These are phyloP conservation scores for Spialia ferax DNA, from an alignment of 2,888 invertebrate species.

Conservation along the genomic window DNA sequence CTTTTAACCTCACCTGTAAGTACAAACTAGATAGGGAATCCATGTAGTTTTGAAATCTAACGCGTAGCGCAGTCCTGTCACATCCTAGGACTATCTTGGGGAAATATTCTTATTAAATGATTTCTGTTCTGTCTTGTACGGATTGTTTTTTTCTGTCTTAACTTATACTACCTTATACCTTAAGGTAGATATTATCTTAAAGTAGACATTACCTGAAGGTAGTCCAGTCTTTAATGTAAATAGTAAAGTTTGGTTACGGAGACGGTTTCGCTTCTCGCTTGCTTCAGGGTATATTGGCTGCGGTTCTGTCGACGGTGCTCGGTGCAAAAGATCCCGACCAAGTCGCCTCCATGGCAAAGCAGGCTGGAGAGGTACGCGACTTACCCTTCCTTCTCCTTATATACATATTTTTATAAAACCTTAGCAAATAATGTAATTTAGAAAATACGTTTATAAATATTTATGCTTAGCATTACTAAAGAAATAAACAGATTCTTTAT, in stretches of 20 bases:
- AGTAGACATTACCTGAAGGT: conserved; percentile 64
- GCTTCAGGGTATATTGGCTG: conserved; percentile 96
- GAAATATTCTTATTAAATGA: conserved; percentile 52
- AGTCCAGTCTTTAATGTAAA: conserved; percentile 71
- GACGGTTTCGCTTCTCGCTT: conserved; percentile 86
- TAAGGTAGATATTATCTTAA: conserved; percentile 1
- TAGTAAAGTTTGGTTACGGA: conserved; percentile 85
- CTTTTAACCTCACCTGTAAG: conserved; percentile 74
- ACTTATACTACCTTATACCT: no score
- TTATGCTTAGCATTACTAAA: not conserved
- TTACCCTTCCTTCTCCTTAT: conserved; percentile 66
- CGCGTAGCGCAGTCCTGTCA: conserved; percentile 67
- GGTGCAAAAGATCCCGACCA: conserved; percentile 97
- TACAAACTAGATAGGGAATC: conserved; percentile 52
- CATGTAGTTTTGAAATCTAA: conserved; percentile 64
- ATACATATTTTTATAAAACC: conserved; percentile 16
- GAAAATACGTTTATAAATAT: conserved; percentile 26
- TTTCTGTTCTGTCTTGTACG: not conserved
- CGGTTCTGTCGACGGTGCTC: conserved; percentile 96
- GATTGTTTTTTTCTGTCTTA: no score
- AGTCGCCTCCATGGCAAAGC: conserved; percentile 97
- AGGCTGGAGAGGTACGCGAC: conserved; percentile 96
- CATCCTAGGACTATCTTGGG: conserved; percentile 67
- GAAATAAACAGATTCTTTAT: no score
- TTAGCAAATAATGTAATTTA: conserved; percentile 26